phyloP scores from a whole-genome alignment of 2,797 vertebrate species.

The Poeciliopsis infans region DNA sequence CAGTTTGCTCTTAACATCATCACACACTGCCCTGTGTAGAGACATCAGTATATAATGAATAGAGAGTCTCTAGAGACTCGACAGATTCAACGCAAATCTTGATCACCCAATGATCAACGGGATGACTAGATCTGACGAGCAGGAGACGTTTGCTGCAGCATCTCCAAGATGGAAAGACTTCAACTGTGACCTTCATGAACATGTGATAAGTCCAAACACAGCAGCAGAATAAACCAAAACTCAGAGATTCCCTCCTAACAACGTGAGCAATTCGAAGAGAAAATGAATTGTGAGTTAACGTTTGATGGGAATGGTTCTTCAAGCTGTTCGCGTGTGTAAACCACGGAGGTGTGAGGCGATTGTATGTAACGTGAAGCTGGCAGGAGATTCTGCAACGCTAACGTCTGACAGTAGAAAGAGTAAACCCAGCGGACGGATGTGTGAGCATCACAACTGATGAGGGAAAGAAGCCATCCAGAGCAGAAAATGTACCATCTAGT shows the following conservation, averaged over 20 bases:
- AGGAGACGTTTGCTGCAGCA: no score
- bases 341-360: background rate
- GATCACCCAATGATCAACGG: background rate
- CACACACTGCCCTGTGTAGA: background rate
- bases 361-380: background rate
- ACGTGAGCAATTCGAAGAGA: background rate
- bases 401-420: conserved; percentile 10
- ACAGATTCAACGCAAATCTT: background rate
- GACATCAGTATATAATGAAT: background rate
- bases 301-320: background rate
- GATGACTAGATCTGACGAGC: background rate
- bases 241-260: background rate
- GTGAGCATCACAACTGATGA: conserved; percentile 36
- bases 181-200: background rate
- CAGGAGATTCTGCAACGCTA: background rate
- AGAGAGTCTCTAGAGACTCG: background rate
- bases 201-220: background rate
- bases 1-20: background rate
- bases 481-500: conserved; percentile 66
- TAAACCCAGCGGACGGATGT: conserved; percentile 16
- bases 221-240: background rate
- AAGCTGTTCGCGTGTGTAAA: background rate
- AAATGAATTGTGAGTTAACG: background rate
- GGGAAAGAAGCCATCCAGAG: conserved; percentile 37
- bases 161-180: background rate